A percentile compares a stretch with the other conserved stretches of the same genome.
phyloP scores from a whole-genome alignment of 1,140 invertebrate genomes.

The Heterodera carotae region DNA sequence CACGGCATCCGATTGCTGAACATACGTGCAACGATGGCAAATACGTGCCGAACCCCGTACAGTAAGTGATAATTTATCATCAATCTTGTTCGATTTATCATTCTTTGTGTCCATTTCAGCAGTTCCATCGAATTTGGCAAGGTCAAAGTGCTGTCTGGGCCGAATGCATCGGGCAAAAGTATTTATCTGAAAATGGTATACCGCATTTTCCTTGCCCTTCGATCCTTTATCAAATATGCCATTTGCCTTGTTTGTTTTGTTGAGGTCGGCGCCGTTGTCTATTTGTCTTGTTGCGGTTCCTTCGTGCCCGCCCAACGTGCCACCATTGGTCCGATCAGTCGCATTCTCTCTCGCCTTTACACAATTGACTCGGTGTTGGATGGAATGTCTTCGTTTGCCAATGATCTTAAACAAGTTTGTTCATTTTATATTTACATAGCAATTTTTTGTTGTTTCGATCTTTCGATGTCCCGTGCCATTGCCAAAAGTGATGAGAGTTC shows the following conservation, averaged over 20 bases:
- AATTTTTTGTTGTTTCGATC: conserved; percentile 65
- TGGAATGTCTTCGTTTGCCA: conserved; percentile 81
- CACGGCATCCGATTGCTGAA: conserved; percentile 56
- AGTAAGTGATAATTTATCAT: conserved; percentile 20
- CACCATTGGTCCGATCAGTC: conserved; percentile 74
- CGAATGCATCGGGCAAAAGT: conserved; percentile 88
- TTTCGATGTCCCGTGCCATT: conserved; percentile 74
- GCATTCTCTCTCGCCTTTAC: conserved; percentile 78
- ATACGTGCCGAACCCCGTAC: conserved; percentile 59
- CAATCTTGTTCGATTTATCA: not conserved
- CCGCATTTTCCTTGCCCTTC: no score
- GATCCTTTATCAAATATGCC: no score
- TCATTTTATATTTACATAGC: conserved; percentile 15
- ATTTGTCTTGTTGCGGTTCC: conserved; percentile 83
- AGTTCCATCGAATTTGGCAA: conserved; percentile 66
- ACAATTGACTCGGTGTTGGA: conserved; percentile 76
- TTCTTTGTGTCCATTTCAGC: conserved; percentile 29
- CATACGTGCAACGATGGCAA: conserved; percentile 26
- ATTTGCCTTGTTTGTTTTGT: conserved; percentile 46
- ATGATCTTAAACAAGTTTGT: conserved; percentile 81
- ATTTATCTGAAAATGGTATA: conserved; percentile 85
- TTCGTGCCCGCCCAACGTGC: conserved; percentile 81
- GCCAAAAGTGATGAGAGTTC: conserved; percentile 73
- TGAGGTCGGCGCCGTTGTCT: conserved; percentile 75
- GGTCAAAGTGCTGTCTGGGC: conserved; percentile 81